These are phyloP conservation scores for Steinernema carpocapsae DNA, from an alignment of 2,888 invertebrate species.

Conservation along the genomic window DNA sequence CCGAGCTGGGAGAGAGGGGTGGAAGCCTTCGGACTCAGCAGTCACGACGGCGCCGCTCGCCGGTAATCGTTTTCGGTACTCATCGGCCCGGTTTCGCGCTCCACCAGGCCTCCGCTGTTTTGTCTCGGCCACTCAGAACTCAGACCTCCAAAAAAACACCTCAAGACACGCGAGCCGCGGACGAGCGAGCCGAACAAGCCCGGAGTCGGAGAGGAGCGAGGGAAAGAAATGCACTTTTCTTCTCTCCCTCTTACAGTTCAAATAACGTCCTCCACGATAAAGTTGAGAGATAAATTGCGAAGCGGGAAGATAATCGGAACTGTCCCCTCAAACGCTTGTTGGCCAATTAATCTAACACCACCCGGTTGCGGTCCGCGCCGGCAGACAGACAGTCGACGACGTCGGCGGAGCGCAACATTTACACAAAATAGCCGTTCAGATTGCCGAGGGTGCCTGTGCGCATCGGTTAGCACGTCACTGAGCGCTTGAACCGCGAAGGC, in stretches of 20 bases:
- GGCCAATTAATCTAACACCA: constrained; percentile 29
- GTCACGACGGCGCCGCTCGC: constrained; percentile 19
- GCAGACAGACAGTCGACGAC: constrained; percentile 18
- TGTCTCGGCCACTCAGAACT: constrained; percentile 22
- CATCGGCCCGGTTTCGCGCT: not conserved
- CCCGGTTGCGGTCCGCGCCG: not conserved
- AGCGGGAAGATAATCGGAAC: constrained; percentile 8
- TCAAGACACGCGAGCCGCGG: constrained; percentile 12
- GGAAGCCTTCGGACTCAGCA: not conserved
- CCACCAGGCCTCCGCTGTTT: constrained; percentile 3
- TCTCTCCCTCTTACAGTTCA: not conserved
- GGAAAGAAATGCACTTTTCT: not conserved
- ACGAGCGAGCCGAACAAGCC: not conserved
- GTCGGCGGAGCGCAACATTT: constrained; percentile 2
- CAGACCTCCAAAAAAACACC: constrained; percentile 27
- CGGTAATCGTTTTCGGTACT: constrained; percentile 17
- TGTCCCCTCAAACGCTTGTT: constrained; percentile 21
- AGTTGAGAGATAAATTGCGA: not conserved
- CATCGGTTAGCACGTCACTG: constrained; percentile 9
- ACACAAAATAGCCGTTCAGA: constrained; percentile 26
- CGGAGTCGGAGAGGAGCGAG: not conserved
- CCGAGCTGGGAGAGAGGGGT: no score
- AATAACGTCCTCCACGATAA: constrained; percentile 6
- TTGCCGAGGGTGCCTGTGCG: not conserved
- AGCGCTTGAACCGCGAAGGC: no score